Conservation (phyloP, 2,797 vertebrate genomes). For the Vireo griseus region DNA sequence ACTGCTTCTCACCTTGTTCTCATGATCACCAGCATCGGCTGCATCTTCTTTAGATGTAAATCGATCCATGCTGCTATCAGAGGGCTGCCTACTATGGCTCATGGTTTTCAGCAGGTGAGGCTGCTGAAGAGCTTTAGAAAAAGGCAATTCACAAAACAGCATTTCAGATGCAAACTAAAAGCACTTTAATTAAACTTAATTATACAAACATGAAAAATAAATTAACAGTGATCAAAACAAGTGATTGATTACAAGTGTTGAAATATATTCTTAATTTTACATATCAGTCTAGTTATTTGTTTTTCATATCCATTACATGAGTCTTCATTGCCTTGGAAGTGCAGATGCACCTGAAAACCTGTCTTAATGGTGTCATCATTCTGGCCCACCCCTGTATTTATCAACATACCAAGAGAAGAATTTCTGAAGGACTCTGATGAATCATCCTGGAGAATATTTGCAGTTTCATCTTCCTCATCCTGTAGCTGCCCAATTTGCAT, state of each 20-base stretch:
- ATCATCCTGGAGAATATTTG: constrained; percentile 75
- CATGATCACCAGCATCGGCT: constrained; percentile 80
- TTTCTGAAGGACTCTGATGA: constrained; percentile 77
- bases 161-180: constrained; percentile 17
- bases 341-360: background rate
- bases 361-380: background rate
- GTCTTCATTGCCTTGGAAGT: background rate
- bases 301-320: background rate
- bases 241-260: background rate
- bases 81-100: constrained; percentile 90
- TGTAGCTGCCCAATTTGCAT: constrained; percentile 89
- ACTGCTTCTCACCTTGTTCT: constrained; percentile 82
- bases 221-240: constrained; percentile 20
- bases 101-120: constrained; percentile 82
- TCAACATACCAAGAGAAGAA: constrained; percentile 82
- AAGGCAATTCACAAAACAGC: background rate
- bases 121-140: constrained; percentile 83
- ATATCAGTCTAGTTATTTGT: background rate
- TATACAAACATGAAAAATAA: constrained; percentile 15
- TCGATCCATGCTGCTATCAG: constrained; percentile 88
- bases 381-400: background rate
- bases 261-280: background rate
- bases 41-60: constrained; percentile 85
- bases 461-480: constrained; percentile 88
- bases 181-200: background rate